Base-by-base conservation (phyloP, 2,888 invertebrate species). In the Zootermopsis nevadensis region DNA sequence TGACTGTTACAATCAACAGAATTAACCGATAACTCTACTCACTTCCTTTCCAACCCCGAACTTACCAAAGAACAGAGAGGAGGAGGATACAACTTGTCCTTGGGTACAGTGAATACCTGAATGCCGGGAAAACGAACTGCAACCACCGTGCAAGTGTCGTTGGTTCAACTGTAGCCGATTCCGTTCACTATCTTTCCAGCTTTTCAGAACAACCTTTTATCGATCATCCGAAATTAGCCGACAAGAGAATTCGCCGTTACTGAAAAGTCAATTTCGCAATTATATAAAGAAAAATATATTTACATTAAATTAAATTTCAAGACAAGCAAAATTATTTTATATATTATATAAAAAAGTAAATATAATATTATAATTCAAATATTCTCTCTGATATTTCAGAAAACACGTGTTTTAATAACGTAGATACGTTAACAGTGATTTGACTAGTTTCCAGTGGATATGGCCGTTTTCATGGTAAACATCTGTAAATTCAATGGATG, bases 391-490 rank as follows among this genome's bases (percentile, higher is more conserved):
- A 3, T 19, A 48, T 19, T 48, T 48, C 4, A 48, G 4, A 48
- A 1, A 48, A 1, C 19, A 3, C 3, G 4, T 48, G 48, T 48
- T 48, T 48, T 48, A 48, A 48, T 19, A n/a, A 1, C 48, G 42
- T 48, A 12, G 12, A 15, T 15, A 48, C 19, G 8, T 48, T 8
- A 6, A 60, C 42, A 72, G 22, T 79, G 27, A 76, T 81, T 74
- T 77, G 35, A 83, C 24, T 76, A 27, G 19, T 42, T 38, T 66
- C 42, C 35, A 88, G 87, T 88, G 88, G 90, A 89, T 91, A 96
- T 96, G 96, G 96, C 96, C 91, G 95, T 96, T 92, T 96, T 96
- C 92, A 93, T 96, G 92, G 92, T 95, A 91, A 96, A 97, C 93
- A 94, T 94, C 91, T 96, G 96, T 92, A 96, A 95, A 93, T 96